Evolutionary conservation across 2,888 invertebrate species (phyloP), one percentile per base, ranked within the genome.

Genomic region (Colletes collaris): DNA sequence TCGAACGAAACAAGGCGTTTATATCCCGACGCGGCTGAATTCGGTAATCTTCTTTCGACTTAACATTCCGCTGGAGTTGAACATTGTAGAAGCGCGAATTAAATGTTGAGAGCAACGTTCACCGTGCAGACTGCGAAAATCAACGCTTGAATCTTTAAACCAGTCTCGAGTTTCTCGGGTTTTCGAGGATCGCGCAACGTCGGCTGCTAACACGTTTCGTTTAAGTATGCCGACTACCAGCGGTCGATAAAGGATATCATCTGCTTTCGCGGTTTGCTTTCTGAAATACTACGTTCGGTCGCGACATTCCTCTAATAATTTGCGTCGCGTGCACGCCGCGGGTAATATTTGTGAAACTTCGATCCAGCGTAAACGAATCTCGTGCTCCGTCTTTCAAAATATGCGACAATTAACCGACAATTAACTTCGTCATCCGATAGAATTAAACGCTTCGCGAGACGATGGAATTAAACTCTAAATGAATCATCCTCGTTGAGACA

Each of bases 201-300:
- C 44, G 44, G 50, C 35, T 76, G 52, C 37, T 64, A 77, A 76
- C 63, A 59, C 58, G 63, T n/a, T 40, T 16, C 64, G 35, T n/a
- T 69, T 78, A 65, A 69, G 68, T 75, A 66, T 65, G 71, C 73
- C n/a, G 71, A 73, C 69, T 76, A 50, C 73, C 77, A 76, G 76
- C 80, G 75, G 78, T 76, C 79, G 73, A 79, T 80, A 79, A 73
- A 66, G 49, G 79, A 66, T 59, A 63, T 58, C 79, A 72, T 66
- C 79, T 56, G 70, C 65, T 55, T 40, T 44, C 64, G 67, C 27
- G 68, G 77, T 58, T 37, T 53, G 63, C 69, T 53, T 68, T 50
- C 64, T 16, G 46, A 44, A 66, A 16, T 46, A 13, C 16, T 10
- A 52, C 58, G 59, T 68, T 62, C 77, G 55, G 16, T 16, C 16